Conservation (phyloP, 1,140 invertebrate genomes). For the Drosophila oshimai region DNA sequence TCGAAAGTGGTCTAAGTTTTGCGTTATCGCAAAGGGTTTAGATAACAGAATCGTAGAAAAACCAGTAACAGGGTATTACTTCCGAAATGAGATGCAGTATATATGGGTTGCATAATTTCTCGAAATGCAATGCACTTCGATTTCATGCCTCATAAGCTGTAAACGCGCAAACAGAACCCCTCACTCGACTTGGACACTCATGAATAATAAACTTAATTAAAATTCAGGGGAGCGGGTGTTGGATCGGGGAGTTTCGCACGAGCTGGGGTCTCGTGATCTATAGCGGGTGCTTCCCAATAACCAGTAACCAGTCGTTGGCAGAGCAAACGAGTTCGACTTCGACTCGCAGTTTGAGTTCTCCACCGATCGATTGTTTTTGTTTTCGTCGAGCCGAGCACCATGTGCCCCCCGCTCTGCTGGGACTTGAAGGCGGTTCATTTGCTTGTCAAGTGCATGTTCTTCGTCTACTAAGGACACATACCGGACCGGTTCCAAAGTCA, state of each 20-base stretch:
- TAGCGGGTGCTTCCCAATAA: constrained; percentile 63
- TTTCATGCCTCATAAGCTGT: constrained; percentile 37
- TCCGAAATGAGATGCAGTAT: not conserved
- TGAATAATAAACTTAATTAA: constrained; percentile 52
- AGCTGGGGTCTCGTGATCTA: constrained; percentile 69
- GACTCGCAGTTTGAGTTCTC: constrained; percentile 34
- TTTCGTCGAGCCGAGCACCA: constrained; percentile 2
- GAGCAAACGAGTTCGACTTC: constrained; percentile 43
- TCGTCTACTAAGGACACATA: constrained; percentile 59
- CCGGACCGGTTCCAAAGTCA: constrained; percentile 58
- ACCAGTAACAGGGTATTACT: not conserved
- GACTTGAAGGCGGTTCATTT: constrained; percentile 70
- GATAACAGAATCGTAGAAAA: not conserved
- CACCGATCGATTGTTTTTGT: constrained; percentile 13
- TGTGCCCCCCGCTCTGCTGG: not conserved
- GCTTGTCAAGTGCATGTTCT: constrained; percentile 74
- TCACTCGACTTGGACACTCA: constrained; percentile 33
- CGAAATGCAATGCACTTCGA: constrained; percentile 19
- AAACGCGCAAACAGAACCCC: constrained; percentile 20
- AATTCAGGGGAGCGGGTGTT: constrained; percentile 1
- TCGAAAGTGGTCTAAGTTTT: not conserved
- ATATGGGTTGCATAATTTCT: constrained; percentile 12
- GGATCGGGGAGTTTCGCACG: constrained; percentile 54
- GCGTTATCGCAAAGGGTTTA: constrained; percentile 10
- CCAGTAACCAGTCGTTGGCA: constrained; percentile 34